Evolutionary conservation across 1,140 invertebrate genomes (phyloP), one percentile per base, ranked within the genome.

Genomic region (Pomacea maculata): DNA sequence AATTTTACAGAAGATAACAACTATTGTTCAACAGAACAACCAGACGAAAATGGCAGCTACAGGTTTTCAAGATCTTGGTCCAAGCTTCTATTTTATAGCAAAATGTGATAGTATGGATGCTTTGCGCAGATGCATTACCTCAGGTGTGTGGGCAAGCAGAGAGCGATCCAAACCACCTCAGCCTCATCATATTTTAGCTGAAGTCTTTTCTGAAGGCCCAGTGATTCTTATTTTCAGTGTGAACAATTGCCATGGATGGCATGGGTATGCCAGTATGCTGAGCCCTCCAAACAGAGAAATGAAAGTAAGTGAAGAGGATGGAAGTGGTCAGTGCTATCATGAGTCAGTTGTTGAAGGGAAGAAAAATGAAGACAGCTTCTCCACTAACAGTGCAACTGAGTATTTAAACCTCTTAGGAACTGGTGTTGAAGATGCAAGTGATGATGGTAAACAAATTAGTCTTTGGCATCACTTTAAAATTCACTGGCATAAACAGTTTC

Each of bases 161-260:
- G 82, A 86, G 57, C 82, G 86, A 71, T 29, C 76, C 0, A 45
- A n/a, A 19, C 81, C 84, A 57, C 87, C 86, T 29, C 86, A 88
- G 11, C 86, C 88, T 10, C 52, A 71, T 6, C 80, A 86, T 21
- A 75, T 86, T 19, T 78, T 89, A 7, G 71, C 78, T 45, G 19
- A 78, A 29, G 86, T 86, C 4, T 78, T 83, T n/a, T 14, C 67
- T 11, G 67, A 82, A n/a, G 80, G 85, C 1, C 73, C 10, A n/a
- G 87, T 89, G 52, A 75, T 86, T 19, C 79, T 89, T 15, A 83
- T 89, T 29, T 89, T 86, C 75, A 89, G 88, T 86, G 88, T 89
- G 52, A 87, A 85, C 76, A 87, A 87, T 78, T 86, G 84, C 45
- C 86, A 86, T 86, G 88, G 88, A 61, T 89, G 87, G 87, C 88